These are phyloP conservation scores for Nibea albiflora DNA, from an alignment of 2,113 vertebrate species.

Conservation along the genomic window DNA sequence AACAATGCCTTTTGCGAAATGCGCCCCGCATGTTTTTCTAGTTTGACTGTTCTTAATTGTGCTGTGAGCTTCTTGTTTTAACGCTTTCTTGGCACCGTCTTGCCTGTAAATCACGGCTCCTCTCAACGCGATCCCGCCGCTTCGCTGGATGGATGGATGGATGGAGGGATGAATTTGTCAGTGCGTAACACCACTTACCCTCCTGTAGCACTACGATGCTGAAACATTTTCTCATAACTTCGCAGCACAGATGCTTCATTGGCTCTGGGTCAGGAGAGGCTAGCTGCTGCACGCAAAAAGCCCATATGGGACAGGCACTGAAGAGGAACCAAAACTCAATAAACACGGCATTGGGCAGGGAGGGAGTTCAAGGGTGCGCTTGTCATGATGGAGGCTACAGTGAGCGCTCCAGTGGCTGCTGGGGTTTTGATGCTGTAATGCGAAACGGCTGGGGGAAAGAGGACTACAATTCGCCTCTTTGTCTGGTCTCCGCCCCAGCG, in stretches of 20 bases:
- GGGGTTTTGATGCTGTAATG: slow-evolving; percentile 83
- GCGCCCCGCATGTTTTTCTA: slow-evolving; percentile 41
- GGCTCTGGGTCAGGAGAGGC: slow-evolving; percentile 63
- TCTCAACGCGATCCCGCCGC: slow-evolving; percentile 29
- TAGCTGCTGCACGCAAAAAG: slow-evolving; percentile 40
- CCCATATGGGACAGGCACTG: slow-evolving; percentile 74
- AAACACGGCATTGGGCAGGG: slow-evolving; percentile 56
- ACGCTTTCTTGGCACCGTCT: slow-evolving; percentile 46
- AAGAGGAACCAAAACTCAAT: slow-evolving; percentile 83
- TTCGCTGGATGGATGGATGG: slow-evolving; percentile 32
- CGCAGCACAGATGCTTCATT: slow-evolving; percentile 47
- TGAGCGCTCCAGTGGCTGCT: slow-evolving; percentile 80
- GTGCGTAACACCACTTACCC: slow-evolving; percentile 44
- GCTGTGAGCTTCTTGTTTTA: slow-evolving; percentile 54
- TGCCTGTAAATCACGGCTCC: slow-evolving; percentile 48
- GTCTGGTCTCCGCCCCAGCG: slow-evolving; percentile 65
- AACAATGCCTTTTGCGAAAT: slow-evolving; percentile 56
- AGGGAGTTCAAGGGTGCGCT: slow-evolving; percentile 77
- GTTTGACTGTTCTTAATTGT: slow-evolving; percentile 56
- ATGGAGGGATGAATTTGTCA: slow-evolving; percentile 35
- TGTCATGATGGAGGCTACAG: slow-evolving; percentile 82
- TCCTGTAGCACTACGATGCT: slow-evolving; percentile 27
- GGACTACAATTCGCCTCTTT: slow-evolving; percentile 81
- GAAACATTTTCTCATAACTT: slow-evolving; percentile 63
- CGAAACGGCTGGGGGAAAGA: slow-evolving; percentile 79